Conservation (phyloP, 2,797 vertebrate species). For the Glossophaga mutica region DNA sequence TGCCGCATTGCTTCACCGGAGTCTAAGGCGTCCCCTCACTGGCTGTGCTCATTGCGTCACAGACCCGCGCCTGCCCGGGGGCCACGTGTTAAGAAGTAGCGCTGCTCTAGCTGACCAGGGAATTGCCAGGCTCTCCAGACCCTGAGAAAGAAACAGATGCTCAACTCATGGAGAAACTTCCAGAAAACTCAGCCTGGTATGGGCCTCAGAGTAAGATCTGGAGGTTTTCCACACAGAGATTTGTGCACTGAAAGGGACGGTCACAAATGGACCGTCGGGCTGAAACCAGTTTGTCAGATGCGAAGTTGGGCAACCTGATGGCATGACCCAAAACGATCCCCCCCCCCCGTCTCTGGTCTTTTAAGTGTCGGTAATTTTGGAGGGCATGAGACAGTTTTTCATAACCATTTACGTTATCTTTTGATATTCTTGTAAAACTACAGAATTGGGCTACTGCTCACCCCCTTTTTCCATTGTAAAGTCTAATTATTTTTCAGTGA, state of each 20-base stretch:
- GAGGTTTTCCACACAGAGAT: neutral
- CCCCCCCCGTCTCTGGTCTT: neutral
- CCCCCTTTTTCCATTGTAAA: neutral
- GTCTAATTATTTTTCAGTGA: slow-evolving; percentile 11
- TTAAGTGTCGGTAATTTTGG: neutral
- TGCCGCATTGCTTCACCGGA: neutral
- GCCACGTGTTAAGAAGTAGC: neutral
- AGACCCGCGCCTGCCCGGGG: neutral
- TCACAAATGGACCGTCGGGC: neutral
- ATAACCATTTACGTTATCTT: neutral
- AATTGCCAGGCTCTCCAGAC: neutral
- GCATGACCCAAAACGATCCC: neutral
- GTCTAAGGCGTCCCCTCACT: neutral
- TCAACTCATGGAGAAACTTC: neutral
- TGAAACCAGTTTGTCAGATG: neutral
- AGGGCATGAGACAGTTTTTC: neutral
- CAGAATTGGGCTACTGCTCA: neutral
- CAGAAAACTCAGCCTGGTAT: neutral
- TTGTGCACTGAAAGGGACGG: neutral
- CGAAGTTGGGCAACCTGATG: neutral
- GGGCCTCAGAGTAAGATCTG: neutral
- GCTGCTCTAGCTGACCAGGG: neutral
- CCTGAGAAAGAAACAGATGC: neutral
- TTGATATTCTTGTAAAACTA: neutral
- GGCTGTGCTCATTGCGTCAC: neutral